Evolutionary conservation across 2,888 invertebrate genomes (phyloP), one percentile per base, ranked within the genome.

Genomic region (Petrolisthes manimaculis): DNA sequence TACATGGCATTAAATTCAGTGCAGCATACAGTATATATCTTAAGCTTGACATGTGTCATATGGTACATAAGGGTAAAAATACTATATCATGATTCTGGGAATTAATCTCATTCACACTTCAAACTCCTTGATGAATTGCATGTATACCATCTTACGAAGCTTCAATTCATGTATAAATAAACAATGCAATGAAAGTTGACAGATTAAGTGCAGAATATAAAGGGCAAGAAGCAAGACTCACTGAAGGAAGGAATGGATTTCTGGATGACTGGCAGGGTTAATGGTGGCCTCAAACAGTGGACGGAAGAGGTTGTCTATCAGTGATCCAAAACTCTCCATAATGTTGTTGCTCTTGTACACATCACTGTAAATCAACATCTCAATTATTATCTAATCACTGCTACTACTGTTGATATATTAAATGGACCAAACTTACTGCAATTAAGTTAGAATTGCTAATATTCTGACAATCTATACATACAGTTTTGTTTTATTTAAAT

Each of bases 271-370:
- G 91, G 95, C 95, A 0, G 99, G 99, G 93, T 98, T 95, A 92
- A 97, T 97, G 86, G 99, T 99, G 86, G 96, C 99, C 94, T 99
- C 98, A 93, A 99, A 98, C 87, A 99, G 94, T 78, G 99, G 99
- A 92, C 95, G 94, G 94, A 99, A 99, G 92, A 99, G 96, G 93
- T 99, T 99, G 93, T 96, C 96, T 90, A 99, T 94, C 92, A 99
- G 96, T 93, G 99, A 96, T 94, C 99, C 97, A 95, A 99, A 99
- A 94, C 97, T 98, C 90, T 94, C 95, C 95, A 99, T 96, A 92
- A 99, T 94, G 93, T 98, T 97, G 94, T 99, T 99, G 86, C 97
- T 95, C 93, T 97, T 98, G 95, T 98, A 99, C 92, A 99, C 97
- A 93, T 99, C 99, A 93, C 98, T 99, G 94, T 89, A 92, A 91